Evolutionary conservation across 2,888 invertebrate genomes (phyloP).

Genomic region (Cenopis cana): DNA sequence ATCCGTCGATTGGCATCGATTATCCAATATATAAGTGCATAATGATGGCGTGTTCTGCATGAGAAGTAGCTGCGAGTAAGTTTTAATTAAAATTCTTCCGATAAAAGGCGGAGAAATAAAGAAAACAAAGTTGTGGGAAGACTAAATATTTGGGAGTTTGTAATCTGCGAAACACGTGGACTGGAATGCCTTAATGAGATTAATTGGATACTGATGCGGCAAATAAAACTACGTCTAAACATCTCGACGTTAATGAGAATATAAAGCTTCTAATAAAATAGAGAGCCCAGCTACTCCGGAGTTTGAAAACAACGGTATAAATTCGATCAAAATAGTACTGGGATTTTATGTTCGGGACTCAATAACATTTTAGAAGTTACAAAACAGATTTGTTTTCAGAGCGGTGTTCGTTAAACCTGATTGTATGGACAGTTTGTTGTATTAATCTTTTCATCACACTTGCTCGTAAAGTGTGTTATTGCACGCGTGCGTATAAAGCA

Average conservation of each 20-base stretch:
- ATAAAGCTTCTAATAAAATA: constrained; percentile 56
- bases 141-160: constrained; percentile 54
- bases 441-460: too few species aligned
- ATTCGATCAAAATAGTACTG: neutral
- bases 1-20: neutral
- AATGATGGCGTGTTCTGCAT: constrained; percentile 23
- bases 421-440: too few species aligned
- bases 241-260: constrained; percentile 77
- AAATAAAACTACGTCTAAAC: constrained; percentile 67
- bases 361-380: neutral
- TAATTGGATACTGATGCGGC: constrained; percentile 74
- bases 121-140: constrained; percentile 41
- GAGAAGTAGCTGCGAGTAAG: constrained; percentile 43
- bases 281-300: constrained; percentile 44
- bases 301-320: constrained; percentile 16
- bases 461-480: too few species aligned
- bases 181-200: constrained; percentile 81
- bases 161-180: constrained; percentile 68
- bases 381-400: neutral
- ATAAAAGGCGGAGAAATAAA: constrained; percentile 50
- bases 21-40: constrained; percentile 20
- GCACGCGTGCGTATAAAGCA: too few species aligned
- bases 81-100: constrained; percentile 79
- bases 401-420: neutral
- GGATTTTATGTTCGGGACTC: neutral